phyloP scores from a whole-genome alignment of 2,797 vertebrate species.

The Podarcis siculus region DNA sequence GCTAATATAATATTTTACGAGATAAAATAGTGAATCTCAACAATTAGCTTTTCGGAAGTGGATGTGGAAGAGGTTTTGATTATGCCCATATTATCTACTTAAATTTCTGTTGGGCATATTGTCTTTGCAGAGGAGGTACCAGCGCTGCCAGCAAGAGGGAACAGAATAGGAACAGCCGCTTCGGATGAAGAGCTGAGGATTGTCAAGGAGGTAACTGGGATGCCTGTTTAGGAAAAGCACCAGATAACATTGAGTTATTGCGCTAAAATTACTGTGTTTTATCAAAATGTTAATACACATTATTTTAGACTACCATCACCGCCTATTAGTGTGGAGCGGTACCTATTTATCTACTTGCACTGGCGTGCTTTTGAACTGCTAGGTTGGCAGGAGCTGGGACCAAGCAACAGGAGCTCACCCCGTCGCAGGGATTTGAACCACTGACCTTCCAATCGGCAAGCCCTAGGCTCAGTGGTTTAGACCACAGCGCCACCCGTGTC shows the following conservation, averaged over 20 bases:
- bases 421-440: accelerated
- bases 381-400: too few species aligned
- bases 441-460: too few species aligned
- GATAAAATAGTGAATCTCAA: not conserved
- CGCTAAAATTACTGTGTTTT: not conserved
- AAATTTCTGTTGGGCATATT: not conserved
- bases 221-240: not conserved
- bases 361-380: too few species aligned
- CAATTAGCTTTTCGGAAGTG: not conserved
- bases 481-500: too few species aligned
- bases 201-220: slow-evolving; percentile 72
- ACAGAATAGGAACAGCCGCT: slow-evolving; percentile 80
- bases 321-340: not conserved
- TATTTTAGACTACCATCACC: not conserved
- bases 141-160: slow-evolving; percentile 70
- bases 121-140: slow-evolving; percentile 70
- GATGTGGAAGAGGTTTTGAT: too few species aligned
- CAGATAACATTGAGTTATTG: not conserved
- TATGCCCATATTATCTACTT: not conserved
- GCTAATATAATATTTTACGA: not conserved
- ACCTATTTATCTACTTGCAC: too few species aligned
- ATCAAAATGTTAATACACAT: not conserved
- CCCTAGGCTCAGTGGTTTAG: too few species aligned
- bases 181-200: slow-evolving; percentile 74
- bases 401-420: too few species aligned